Evolutionary conservation across 1,140 invertebrate genomes (phyloP).

Genomic region (Danaus plexippus): DNA sequence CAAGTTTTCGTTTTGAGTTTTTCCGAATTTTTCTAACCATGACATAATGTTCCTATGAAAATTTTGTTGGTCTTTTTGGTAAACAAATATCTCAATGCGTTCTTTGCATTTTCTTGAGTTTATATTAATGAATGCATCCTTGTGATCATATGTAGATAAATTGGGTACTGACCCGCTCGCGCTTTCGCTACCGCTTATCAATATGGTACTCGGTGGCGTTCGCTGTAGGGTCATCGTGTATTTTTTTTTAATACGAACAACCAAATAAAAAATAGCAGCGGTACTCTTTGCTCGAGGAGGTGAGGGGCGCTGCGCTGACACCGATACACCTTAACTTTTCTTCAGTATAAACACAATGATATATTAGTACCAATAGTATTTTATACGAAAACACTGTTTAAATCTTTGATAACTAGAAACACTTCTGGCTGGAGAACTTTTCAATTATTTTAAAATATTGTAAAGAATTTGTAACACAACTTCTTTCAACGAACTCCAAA

Average conservation of each 20-base stretch:
- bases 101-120: background rate
- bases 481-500: too few species aligned
- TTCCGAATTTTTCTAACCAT: background rate
- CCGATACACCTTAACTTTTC: too few species aligned
- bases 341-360: too few species aligned
- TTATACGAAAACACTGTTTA: too few species aligned
- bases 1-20: background rate
- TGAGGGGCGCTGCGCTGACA: too few species aligned
- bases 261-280: slow-evolving; percentile 6
- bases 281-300: slow-evolving; percentile 11
- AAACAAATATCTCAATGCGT: background rate
- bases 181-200: background rate
- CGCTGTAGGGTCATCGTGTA: too few species aligned
- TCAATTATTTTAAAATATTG: too few species aligned
- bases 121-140: background rate
- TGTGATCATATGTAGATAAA: background rate
- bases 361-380: too few species aligned
- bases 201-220: background rate
- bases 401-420: too few species aligned
- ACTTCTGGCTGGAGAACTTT: too few species aligned
- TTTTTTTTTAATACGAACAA: too few species aligned
- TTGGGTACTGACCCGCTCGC: background rate
- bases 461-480: too few species aligned
- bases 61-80: background rate
- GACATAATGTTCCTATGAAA: background rate